Evolutionary conservation across 2,113 vertebrate genomes (phyloP).

Genomic region (Myiozetetes cayanensis): DNA sequence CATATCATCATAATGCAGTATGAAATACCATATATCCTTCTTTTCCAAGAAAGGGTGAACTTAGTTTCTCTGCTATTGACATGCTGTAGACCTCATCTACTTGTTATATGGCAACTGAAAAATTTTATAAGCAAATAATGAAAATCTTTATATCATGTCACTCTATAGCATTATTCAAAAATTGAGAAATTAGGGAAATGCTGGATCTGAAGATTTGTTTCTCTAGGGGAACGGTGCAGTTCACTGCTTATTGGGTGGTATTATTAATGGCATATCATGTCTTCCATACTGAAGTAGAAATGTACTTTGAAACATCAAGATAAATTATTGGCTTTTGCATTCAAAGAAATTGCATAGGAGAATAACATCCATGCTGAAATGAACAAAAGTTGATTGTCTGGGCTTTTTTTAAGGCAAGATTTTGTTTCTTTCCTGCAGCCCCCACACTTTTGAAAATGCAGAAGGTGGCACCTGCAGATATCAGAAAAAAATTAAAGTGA

Average conservation of each 20-base stretch:
- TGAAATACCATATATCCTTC: background rate
- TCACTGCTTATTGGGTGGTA: background rate
- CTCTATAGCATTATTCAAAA: background rate
- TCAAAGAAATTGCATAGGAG: background rate
- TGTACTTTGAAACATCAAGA: background rate
- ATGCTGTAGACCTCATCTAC: background rate
- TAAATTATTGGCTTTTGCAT: background rate
- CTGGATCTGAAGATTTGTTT: background rate
- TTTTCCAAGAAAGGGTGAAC: background rate
- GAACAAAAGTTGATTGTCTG: background rate
- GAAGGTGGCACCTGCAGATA: background rate
- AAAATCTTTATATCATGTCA: background rate
- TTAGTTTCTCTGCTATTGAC: background rate
- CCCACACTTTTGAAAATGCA: background rate
- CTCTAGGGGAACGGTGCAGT: background rate
- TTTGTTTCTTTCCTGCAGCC: background rate
- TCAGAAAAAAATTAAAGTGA: background rate
- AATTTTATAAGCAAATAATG: background rate
- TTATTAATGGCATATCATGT: background rate
- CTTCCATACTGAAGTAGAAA: background rate
- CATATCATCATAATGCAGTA: background rate
- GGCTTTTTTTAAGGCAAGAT: background rate
- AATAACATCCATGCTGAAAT: background rate
- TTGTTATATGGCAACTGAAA: background rate
- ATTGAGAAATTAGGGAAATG: background rate